Conservation (phyloP, 2,797 vertebrate genomes). For the Pseudochaenichthys georgianus region DNA sequence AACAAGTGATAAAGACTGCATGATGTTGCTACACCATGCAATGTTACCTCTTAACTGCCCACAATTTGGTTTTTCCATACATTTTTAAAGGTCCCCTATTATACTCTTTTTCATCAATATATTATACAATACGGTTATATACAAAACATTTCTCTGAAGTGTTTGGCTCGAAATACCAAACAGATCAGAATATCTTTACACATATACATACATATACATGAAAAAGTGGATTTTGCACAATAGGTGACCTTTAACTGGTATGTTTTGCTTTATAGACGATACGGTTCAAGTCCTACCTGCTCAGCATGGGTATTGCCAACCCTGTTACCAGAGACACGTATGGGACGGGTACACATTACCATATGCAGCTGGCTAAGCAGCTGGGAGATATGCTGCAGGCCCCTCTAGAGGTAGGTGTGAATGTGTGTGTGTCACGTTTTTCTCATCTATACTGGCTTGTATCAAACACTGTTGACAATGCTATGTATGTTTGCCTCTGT, state of each 20-base stretch:
- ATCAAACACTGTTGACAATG: neutral
- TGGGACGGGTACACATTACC: slow-evolving; percentile 96
- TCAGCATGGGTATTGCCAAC: slow-evolving; percentile 98
- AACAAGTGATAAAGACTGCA: neutral
- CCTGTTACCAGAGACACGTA: slow-evolving; percentile 96
- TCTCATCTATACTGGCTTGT: neutral
- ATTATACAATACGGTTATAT: too few species aligned
- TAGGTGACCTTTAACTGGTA: neutral
- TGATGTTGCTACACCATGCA: neutral
- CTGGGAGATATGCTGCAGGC: slow-evolving; percentile 93
- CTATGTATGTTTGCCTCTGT: neutral
- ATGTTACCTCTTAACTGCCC: neutral
- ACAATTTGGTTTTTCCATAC: neutral
- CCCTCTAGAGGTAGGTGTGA: slow-evolving; percentile 90
- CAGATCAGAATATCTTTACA: too few species aligned
- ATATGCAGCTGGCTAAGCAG: slow-evolving; percentile 96
- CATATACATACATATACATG: too few species aligned
- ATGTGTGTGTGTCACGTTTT: neutral
- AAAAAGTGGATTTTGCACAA: too few species aligned
- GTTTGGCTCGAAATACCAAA: too few species aligned
- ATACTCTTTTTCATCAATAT: too few species aligned
- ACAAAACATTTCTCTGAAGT: too few species aligned
- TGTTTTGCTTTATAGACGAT: slow-evolving; percentile 86
- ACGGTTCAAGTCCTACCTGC: slow-evolving; percentile 96
- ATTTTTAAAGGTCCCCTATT: too few species aligned